Evolutionary conservation across 2,113 vertebrate species (phyloP).

Genomic region (Ictalurus furcatus): DNA sequence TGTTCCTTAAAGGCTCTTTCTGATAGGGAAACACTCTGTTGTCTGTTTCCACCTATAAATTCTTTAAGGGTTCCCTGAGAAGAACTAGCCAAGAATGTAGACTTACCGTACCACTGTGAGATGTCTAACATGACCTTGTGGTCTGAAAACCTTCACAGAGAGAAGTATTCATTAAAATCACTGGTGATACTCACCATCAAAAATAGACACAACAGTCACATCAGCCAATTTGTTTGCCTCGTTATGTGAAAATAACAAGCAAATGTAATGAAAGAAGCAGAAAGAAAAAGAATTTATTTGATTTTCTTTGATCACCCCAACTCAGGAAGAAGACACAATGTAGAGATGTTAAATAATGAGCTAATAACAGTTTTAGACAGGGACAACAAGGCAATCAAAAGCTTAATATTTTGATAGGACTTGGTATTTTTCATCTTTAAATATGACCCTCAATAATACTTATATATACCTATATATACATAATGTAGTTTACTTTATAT

Average conservation of each 20-base stretch:
- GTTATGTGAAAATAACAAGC: constrained; percentile 52
- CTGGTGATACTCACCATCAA: constrained; percentile 15
- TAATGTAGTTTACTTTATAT: not conserved
- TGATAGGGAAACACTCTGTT: not conserved
- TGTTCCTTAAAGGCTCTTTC: not conserved
- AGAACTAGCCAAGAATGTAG: not conserved
- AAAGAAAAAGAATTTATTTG: constrained; percentile 33
- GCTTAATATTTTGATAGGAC: constrained; percentile 22
- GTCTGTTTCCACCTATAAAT: not conserved
- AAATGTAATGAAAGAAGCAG: constrained; percentile 46
- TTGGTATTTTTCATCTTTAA: constrained; percentile 18
- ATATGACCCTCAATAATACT: not conserved
- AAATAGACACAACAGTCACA: constrained; percentile 24
- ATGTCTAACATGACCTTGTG: not conserved
- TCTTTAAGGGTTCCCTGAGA: not conserved
- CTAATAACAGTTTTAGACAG: constrained; percentile 45
- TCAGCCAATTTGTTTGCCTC: constrained; percentile 39
- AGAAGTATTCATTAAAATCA: constrained; percentile 12
- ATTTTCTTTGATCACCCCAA: constrained; percentile 49
- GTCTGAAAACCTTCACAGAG: not conserved
- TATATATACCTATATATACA: not conserved
- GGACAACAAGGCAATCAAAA: constrained; percentile 32
- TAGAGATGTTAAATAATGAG: constrained; percentile 53
- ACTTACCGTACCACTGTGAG: not conserved
- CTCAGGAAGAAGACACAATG: constrained; percentile 41